Percentiles rank a stretch among this genome's conserved stretches.
These are phyloP conservation scores for Bufo bufo DNA, from an alignment of 2,113 vertebrate genomes.

Conservation along the genomic window DNA sequence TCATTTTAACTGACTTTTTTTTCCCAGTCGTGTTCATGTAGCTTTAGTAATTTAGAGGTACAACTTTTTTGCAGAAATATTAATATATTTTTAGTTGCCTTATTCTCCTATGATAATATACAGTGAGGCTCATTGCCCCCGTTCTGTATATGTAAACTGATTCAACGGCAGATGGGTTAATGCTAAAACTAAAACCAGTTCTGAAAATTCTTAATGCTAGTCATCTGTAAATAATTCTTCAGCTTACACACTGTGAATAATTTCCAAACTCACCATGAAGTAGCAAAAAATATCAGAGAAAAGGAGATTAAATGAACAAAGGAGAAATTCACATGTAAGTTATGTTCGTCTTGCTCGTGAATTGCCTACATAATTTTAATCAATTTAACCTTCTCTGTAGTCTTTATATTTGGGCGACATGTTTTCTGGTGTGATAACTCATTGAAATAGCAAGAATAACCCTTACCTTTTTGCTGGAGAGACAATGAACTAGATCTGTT, in stretches of 20 bases:
- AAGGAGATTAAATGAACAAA: conserved; percentile 59
- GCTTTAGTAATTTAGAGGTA: background rate
- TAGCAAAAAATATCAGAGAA: conserved; percentile 46
- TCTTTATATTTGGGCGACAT: conserved; percentile 43
- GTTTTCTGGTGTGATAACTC: conserved; percentile 49
- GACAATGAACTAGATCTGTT: conserved; percentile 27
- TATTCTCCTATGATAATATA: background rate
- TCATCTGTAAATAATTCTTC: conserved; percentile 55
- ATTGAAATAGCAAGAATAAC: conserved; percentile 46
- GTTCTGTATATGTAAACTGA: background rate
- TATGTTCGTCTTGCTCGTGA: conserved; percentile 50
- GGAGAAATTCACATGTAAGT: conserved; percentile 53
- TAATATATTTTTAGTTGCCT: background rate
- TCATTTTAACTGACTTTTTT: too few relatives aligned
- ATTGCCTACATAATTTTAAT: conserved; percentile 57
- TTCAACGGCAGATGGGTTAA: conserved; percentile 45
- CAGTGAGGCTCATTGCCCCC: background rate
- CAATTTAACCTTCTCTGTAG: conserved; percentile 53
- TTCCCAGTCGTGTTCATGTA: too few relatives aligned
- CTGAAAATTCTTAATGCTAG: conserved; percentile 46
- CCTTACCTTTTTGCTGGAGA: conserved; percentile 28
- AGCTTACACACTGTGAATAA: conserved; percentile 47
- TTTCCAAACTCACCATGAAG: conserved; percentile 56
- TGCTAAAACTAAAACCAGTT: conserved; percentile 35
- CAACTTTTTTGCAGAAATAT: background rate